These are phyloP conservation scores for Amiota communis DNA, from an alignment of 2,888 invertebrate genomes.

Conservation along the genomic window DNA sequence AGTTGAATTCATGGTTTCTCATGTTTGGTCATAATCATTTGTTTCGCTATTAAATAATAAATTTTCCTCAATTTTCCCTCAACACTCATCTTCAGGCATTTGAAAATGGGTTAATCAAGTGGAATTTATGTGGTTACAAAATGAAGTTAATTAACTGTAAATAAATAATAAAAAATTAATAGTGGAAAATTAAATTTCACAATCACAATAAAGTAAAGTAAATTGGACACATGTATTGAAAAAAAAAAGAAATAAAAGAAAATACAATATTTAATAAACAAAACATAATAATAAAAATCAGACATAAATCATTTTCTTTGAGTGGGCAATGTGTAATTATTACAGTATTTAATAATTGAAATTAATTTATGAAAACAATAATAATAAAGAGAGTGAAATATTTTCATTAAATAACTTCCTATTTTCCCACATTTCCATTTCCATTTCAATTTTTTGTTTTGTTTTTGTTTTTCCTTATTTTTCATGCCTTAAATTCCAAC, in stretches of 20 bases:
- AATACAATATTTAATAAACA: background rate
- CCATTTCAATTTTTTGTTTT: too few relatives aligned
- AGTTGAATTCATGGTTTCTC: background rate
- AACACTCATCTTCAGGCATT: background rate
- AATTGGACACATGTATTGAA: background rate
- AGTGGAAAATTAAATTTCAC: background rate
- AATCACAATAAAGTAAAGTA: background rate
- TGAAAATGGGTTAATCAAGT: conserved; percentile 66
- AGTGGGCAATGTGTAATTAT: conserved; percentile 14
- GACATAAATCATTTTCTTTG: conserved; percentile 17
- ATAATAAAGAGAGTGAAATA: background rate
- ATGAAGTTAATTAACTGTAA: conserved; percentile 64
- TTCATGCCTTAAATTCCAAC: background rate
- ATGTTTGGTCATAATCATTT: conserved; percentile 9
- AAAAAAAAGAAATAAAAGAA: background rate
- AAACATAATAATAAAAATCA: background rate
- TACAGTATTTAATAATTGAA: conserved; percentile 11
- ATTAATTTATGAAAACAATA: background rate
- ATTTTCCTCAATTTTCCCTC: conserved; percentile 30
- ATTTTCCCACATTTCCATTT: too few relatives aligned
- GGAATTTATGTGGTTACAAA: conserved; percentile 64
- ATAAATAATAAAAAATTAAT: conserved; percentile 44
- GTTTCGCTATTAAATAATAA: conserved; percentile 33
- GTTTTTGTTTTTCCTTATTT: too few relatives aligned
- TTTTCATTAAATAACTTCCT: too few relatives aligned